A percentile compares a stretch with the other conserved stretches of the same genome.
Conservation (phyloP, 2,113 vertebrate species). For the Ophthalmolycus amberensis region DNA sequence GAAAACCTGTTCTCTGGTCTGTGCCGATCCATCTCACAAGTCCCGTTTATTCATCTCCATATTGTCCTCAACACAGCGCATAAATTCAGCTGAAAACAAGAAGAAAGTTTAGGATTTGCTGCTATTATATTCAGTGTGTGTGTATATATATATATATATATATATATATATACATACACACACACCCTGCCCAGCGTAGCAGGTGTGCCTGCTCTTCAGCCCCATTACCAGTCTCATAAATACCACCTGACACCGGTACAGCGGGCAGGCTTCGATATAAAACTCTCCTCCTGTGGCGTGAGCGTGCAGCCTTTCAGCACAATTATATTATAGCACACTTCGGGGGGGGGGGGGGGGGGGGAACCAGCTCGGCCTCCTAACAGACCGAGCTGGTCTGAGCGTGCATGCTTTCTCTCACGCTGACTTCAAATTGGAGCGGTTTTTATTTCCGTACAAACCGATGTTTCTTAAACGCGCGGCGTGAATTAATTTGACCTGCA, state of each 20-base stretch:
- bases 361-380: slow-evolving; percentile 5
- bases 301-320: slow-evolving; percentile 62
- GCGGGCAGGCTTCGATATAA: slow-evolving; percentile 67
- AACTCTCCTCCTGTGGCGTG: slow-evolving; percentile 57
- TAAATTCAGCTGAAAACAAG: slow-evolving; percentile 4
- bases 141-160: neutral
- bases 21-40: neutral
- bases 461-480: slow-evolving; percentile 19
- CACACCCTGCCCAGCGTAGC: slow-evolving; percentile 42
- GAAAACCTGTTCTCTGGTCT: neutral
- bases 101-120: neutral
- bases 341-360: slow-evolving; percentile 12
- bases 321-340: slow-evolving; percentile 63
- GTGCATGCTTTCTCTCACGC: slow-evolving; percentile 20
- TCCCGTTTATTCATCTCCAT: neutral
- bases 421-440: neutral
- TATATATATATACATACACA: too few species aligned
- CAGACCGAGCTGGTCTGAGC: slow-evolving; percentile 8
- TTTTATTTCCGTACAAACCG: slow-evolving; percentile 9
- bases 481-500: neutral
- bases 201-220: slow-evolving; percentile 67
- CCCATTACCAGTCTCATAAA: slow-evolving; percentile 75
- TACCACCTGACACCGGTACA: slow-evolving; percentile 72
- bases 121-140: neutral
- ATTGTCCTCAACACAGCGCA: neutral